Base-by-base conservation (phyloP, 1,140 invertebrate genomes). In the Nautilus pompilius region DNA sequence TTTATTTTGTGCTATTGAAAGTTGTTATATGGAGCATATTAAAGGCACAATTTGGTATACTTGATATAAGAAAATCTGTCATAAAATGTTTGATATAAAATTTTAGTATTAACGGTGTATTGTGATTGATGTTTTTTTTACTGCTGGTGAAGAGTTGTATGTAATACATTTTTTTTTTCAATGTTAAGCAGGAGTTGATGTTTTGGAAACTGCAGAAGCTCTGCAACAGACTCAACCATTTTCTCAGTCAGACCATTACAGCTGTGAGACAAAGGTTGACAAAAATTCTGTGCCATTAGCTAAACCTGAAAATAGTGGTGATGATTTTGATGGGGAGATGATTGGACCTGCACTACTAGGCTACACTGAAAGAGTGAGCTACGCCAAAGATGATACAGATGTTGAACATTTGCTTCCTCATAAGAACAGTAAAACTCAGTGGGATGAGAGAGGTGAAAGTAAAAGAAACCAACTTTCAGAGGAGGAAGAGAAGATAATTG, bases 381-480 rank as follows among this genome's bases (percentile, higher is more conserved):
- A 60, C 34, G 64, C 65, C 6, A 48, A 58, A 28, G 46, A 57
- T 45, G 64, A 65, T 62, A 45, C 24, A 13, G 55, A 41, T 33
- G 58, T 20, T 63, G 62, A 64, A 36, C 60, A n/a, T n/a, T n/a
- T n/a, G n/a, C n/a, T n/a, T n/a, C n/a, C n/a, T n/a, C n/a, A n/a
- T n/a, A n/a, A n/a, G n/a, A n/a, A n/a, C n/a, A n/a, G n/a, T n/a
- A n/a, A n/a, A n/a, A n/a, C n/a, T n/a, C n/a, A n/a, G n/a, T n/a
- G n/a, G n/a, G n/a, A n/a, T n/a, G n/a, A n/a, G n/a, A n/a, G n/a
- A n/a, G n/a, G n/a, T n/a, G n/a, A n/a, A n/a, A n/a, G n/a, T n/a
- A n/a, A n/a, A n/a, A n/a, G n/a, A n/a, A n/a, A n/a, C n/a, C n/a
- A n/a, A n/a, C n/a, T n/a, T n/a, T n/a, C n/a, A n/a, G n/a, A n/a